These are phyloP conservation scores for Plebejus anna DNA, from an alignment of 2,888 invertebrate species.

Conservation along the genomic window DNA sequence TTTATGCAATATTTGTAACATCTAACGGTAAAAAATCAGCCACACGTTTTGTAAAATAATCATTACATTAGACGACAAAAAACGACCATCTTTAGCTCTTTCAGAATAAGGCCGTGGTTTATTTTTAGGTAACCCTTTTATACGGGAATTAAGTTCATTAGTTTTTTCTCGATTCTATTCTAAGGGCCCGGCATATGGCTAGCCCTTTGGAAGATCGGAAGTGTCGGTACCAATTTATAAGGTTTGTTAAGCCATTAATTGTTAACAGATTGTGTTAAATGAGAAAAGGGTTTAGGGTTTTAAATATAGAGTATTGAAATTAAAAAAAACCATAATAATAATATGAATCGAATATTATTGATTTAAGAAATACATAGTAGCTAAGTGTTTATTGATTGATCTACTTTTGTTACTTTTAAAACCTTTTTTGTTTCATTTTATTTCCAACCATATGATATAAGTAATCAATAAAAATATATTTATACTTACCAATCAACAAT, in stretches of 20 bases:
- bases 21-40: neutral
- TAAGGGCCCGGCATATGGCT: conserved; percentile 43
- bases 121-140: conserved; percentile 77
- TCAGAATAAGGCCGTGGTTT: conserved; percentile 54
- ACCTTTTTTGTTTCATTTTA: too few relatives aligned
- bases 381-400: too few relatives aligned
- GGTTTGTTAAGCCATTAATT: conserved; percentile 21
- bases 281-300: neutral
- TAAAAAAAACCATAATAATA: neutral
- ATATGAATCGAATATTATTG: too few relatives aligned
- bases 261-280: conserved; percentile 21
- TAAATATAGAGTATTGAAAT: neutral
- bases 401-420: too few relatives aligned
- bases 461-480: too few relatives aligned
- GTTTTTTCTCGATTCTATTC: conserved; percentile 70
- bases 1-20: neutral
- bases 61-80: neutral
- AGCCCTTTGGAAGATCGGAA: conserved; percentile 31
- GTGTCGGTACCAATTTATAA: conserved; percentile 23
- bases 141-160: conserved; percentile 76
- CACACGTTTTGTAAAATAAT: neutral
- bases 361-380: too few relatives aligned
- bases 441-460: too few relatives aligned
- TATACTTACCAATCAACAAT: too few relatives aligned
- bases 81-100: neutral